These are phyloP conservation scores for Pseudorasbora parva DNA, from an alignment of 2,113 vertebrate species.

Conservation along the genomic window DNA sequence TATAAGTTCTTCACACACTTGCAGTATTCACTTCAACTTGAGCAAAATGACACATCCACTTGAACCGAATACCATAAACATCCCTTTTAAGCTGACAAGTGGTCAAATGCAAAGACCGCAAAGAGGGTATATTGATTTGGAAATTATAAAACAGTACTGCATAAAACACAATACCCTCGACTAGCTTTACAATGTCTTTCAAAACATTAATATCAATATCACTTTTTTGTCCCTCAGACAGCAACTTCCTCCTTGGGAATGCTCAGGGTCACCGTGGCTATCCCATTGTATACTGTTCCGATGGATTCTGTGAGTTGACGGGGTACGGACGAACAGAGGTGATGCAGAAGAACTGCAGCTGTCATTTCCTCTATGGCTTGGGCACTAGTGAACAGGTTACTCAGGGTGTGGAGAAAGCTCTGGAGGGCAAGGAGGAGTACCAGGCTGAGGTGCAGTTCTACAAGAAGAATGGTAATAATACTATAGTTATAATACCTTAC, in stretches of 20 bases:
- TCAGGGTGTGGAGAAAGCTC: conserved; percentile 86
- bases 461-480: conserved; percentile 85
- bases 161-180: neutral
- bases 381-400: conserved; percentile 88
- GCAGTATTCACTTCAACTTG: too few relatives aligned
- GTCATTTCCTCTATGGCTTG: conserved; percentile 87
- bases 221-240: conserved; percentile 78
- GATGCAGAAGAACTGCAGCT: conserved; percentile 98
- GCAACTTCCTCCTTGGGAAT: conserved; percentile 96
- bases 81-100: too few relatives aligned
- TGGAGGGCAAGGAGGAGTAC: conserved; percentile 90
- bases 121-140: too few relatives aligned
- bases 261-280: conserved; percentile 90
- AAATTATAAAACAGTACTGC: neutral
- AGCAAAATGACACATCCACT: too few relatives aligned
- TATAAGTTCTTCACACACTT: too few relatives aligned
- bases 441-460: conserved; percentile 93
- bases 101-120: too few relatives aligned
- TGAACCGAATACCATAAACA: too few relatives aligned
- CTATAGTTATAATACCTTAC: neutral
- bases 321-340: conserved; percentile 92
- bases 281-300: conserved; percentile 96
- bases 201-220: neutral
- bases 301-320: conserved; percentile 95
- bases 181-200: neutral